Evolutionary conservation across 2,888 invertebrate species (phyloP), one percentile per base, ranked within the genome.

Genomic region (Lepidochrysops patricia): DNA sequence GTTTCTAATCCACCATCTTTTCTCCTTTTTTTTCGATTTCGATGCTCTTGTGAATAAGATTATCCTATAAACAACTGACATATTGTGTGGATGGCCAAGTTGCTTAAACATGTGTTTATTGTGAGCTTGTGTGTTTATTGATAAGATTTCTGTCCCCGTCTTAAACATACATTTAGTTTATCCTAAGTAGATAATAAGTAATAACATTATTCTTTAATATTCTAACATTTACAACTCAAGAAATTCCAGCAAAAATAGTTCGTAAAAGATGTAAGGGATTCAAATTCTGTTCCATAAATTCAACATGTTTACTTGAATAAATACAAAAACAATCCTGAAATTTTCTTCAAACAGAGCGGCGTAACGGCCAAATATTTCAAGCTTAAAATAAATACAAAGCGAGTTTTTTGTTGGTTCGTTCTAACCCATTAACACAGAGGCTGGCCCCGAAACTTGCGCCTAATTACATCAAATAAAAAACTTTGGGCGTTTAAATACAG

Each of bases 381-480:
- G 29, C 29, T 19, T 29, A 29, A 29, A 54, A 54, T 32, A 54
- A 54, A 54, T 32, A 54, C 54, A 54, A 54, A 29, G 27, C 32
- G 12, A 54, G 15, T 32, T 19, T 27, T 54, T 19, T 54, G 54
- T 54, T 54, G 15, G 54, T 54, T 32, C 19, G 32, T 32, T 29
- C 29, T 54, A 26, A 19, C 29, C 54, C 54, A 32, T 54, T 54
- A 29, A 54, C 19, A 29, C 32, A 32, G 32, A 54, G 29, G 54
- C 19, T 32, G 12, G 32, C 32, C 19, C 54, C 54, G 12, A 54
- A 54, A 54, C 54, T 54, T 54, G 54, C 19, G 29, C 54, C 54
- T 54, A 54, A 54, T 54, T 54, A 32, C 54, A 54, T 52, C 52
- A 54, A 54, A 54, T 54, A 29, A 54, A 54, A 54, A 54, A 54